Evolutionary conservation across 2,888 invertebrate species (phyloP).

Genomic region (Hemithea aestivaria): DNA sequence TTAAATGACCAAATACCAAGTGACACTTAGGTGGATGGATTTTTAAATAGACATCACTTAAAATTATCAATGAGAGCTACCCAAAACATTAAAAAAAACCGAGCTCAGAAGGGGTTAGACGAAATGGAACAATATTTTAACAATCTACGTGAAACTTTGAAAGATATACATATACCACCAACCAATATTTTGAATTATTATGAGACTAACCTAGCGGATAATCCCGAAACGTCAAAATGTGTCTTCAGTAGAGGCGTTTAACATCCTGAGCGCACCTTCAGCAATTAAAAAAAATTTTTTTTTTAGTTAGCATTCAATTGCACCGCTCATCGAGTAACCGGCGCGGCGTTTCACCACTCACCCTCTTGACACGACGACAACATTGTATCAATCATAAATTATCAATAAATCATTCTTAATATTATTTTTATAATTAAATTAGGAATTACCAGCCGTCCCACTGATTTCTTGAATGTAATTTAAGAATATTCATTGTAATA

Average conservation of each 20-base stretch:
- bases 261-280: slow-evolving; percentile 7
- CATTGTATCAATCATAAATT: no score
- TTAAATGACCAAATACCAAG: slow-evolving; percentile 18
- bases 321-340: no score
- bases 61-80: slow-evolving; percentile 16
- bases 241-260: slow-evolving; percentile 5
- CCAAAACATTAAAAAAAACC: slow-evolving; percentile 27
- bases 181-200: slow-evolving; percentile 10
- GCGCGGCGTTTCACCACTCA: no score
- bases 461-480: no score
- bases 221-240: slow-evolving; percentile 4
- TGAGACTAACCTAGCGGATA: slow-evolving; percentile 7
- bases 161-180: slow-evolving; percentile 6
- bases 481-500: no score
- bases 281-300: slow-evolving; percentile 1
- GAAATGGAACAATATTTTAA: slow-evolving; percentile 19
- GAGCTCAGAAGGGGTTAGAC: slow-evolving; percentile 24
- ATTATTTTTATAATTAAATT: no score
- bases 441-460: no score
- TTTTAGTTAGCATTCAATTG: no score
- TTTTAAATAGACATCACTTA: slow-evolving; percentile 11
- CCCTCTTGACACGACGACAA: no score
- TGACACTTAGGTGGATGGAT: slow-evolving; percentile 10
- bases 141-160: slow-evolving; percentile 1
- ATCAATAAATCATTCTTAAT: no score